These are phyloP conservation scores for Prinia subflava DNA, from an alignment of 2,113 vertebrate species.

Conservation along the genomic window DNA sequence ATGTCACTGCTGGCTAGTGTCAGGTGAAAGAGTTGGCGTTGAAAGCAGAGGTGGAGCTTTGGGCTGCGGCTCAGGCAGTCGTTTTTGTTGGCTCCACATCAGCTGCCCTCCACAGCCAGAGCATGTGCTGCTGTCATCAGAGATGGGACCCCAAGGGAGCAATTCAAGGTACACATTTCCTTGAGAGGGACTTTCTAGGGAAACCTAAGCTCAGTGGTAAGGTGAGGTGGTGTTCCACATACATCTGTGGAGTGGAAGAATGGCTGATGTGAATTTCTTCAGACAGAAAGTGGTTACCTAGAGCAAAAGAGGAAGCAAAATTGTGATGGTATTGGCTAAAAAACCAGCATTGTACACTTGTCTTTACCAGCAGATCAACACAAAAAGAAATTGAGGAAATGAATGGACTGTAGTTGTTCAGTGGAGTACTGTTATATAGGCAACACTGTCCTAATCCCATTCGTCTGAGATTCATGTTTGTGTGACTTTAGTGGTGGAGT, in stretches of 20 bases:
- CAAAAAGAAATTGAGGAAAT: neutral
- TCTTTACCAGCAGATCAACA: neutral
- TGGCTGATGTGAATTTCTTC: neutral
- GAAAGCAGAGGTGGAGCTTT: neutral
- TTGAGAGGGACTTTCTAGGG: neutral
- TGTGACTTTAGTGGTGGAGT: neutral
- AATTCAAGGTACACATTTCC: neutral
- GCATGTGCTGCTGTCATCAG: neutral
- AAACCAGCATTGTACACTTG: neutral
- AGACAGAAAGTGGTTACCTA: neutral
- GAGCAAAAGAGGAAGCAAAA: neutral
- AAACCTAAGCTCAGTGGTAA: neutral
- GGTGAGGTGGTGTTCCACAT: neutral
- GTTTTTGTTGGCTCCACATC: neutral
- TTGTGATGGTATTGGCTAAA: neutral
- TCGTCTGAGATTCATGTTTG: neutral
- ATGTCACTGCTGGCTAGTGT: neutral
- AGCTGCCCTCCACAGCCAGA: neutral
- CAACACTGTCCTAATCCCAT: neutral
- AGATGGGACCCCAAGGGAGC: neutral
- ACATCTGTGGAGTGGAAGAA: neutral
- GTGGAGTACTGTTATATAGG: neutral
- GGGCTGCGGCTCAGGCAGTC: neutral
- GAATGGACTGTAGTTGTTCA: neutral
- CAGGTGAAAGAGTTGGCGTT: neutral